Conservation (phyloP, 2,113 vertebrate genomes). For the Lophochroa leadbeateri region DNA sequence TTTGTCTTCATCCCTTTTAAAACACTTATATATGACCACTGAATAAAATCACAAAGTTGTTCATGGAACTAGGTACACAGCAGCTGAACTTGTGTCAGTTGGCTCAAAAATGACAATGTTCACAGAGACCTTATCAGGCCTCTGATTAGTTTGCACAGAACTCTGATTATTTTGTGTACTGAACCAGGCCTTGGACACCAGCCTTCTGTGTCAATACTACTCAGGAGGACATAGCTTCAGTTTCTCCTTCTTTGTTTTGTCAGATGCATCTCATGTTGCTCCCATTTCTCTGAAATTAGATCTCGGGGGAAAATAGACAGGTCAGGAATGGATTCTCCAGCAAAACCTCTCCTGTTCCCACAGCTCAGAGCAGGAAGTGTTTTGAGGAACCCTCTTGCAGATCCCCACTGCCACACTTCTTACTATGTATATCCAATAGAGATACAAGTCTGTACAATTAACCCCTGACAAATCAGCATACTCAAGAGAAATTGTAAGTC, state of each 20-base stretch:
- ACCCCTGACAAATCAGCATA: background rate
- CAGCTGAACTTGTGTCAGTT: background rate
- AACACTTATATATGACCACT: background rate
- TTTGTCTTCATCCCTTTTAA: background rate
- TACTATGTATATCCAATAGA: background rate
- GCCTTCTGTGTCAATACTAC: background rate
- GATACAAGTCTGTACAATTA: background rate
- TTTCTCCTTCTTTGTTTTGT: background rate
- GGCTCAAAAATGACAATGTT: background rate
- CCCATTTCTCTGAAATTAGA: background rate
- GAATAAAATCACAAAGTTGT: background rate
- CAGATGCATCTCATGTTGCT: background rate
- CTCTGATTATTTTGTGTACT: background rate
- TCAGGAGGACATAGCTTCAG: background rate
- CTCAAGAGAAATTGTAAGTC: background rate
- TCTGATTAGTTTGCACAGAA: background rate
- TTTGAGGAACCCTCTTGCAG: background rate
- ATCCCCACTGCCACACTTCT: background rate
- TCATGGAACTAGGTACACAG: background rate
- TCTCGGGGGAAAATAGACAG: no score
- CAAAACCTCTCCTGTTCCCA: background rate
- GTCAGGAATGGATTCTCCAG: background rate
- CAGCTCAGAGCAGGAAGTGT: background rate
- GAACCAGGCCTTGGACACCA: background rate
- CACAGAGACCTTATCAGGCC: background rate